A percentile compares a stretch with the other conserved stretches of the same genome.
phyloP scores from a whole-genome alignment of 2,113 vertebrate species.

The Jaculus jaculus region DNA sequence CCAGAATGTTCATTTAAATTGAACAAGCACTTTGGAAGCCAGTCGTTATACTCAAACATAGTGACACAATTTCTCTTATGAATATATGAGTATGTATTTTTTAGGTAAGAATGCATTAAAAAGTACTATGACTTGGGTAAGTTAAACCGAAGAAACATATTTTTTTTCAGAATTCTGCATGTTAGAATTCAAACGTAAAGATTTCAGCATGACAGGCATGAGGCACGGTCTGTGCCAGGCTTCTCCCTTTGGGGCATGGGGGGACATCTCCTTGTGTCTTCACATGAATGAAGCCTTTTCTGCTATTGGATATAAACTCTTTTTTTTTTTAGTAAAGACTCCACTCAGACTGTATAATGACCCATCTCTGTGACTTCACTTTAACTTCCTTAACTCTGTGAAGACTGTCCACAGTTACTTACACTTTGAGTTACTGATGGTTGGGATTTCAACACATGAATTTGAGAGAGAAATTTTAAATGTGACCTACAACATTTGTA shows the following conservation, averaged over 20 bases:
- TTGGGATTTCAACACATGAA: background rate
- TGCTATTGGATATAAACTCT: background rate
- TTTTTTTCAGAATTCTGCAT: background rate
- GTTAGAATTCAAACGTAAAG: background rate
- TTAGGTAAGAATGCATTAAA: background rate
- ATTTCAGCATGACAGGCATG: no score
- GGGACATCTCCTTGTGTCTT: background rate
- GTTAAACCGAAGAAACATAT: background rate
- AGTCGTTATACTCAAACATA: background rate
- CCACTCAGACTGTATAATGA: background rate
- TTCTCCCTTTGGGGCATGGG: background rate
- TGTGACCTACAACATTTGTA: background rate
- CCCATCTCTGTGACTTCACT: background rate
- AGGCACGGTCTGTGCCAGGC: rapidly evolving
- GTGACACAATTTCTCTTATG: background rate
- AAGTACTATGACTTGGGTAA: background rate
- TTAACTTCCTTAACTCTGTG: background rate
- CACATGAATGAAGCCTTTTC: background rate
- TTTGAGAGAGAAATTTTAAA: background rate
- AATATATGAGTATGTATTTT: background rate
- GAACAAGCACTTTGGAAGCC: background rate
- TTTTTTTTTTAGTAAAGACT: background rate
- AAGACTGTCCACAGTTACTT: background rate
- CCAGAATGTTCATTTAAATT: background rate
- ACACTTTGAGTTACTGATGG: background rate